Evolutionary conservation across 2,888 invertebrate species (phyloP).

Genomic region (Clivina fossor): DNA sequence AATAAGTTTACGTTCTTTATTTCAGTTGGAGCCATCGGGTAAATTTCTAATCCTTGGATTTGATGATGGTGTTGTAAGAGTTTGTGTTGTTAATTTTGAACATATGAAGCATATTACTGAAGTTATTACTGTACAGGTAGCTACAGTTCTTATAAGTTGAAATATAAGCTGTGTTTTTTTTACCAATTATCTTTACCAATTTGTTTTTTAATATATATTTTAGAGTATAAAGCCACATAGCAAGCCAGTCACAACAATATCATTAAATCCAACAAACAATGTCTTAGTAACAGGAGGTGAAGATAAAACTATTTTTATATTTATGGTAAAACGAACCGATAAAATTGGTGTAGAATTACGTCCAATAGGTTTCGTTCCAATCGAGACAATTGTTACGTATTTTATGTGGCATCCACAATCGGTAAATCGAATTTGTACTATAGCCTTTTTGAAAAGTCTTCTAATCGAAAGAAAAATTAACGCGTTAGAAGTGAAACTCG

Average conservation of each 20-base stretch:
- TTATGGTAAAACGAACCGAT: slow-evolving; percentile 43
- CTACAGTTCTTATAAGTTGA: too few species aligned
- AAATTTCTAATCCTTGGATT: slow-evolving; percentile 69
- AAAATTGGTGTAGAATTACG: slow-evolving; percentile 55
- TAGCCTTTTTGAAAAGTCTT: too few species aligned
- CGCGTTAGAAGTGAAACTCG: too few species aligned
- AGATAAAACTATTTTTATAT: slow-evolving; percentile 72
- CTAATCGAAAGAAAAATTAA: too few species aligned
- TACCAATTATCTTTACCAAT: slow-evolving; percentile 11
- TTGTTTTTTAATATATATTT: too few species aligned
- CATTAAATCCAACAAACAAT: slow-evolving; percentile 59
- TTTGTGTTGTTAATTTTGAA: too few species aligned
- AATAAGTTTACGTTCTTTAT: slow-evolving; percentile 33
- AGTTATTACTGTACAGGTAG: slow-evolving; percentile 16
- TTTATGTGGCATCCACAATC: slow-evolving; percentile 67
- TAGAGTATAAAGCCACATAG: slow-evolving; percentile 71
- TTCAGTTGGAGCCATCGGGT: slow-evolving; percentile 64
- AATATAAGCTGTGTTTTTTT: too few species aligned
- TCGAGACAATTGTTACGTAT: slow-evolving; percentile 64
- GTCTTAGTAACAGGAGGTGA: slow-evolving; percentile 67
- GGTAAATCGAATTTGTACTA: too few species aligned
- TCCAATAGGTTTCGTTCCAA: slow-evolving; percentile 69
- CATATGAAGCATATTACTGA: too few species aligned
- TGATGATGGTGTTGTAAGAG: slow-evolving; percentile 70
- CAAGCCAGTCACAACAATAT: slow-evolving; percentile 62